Percentiles rank a stretch among this genome's conserved stretches.
Conservation (phyloP, 1,140 invertebrate species). For the Zaprionus camerounensis region DNA sequence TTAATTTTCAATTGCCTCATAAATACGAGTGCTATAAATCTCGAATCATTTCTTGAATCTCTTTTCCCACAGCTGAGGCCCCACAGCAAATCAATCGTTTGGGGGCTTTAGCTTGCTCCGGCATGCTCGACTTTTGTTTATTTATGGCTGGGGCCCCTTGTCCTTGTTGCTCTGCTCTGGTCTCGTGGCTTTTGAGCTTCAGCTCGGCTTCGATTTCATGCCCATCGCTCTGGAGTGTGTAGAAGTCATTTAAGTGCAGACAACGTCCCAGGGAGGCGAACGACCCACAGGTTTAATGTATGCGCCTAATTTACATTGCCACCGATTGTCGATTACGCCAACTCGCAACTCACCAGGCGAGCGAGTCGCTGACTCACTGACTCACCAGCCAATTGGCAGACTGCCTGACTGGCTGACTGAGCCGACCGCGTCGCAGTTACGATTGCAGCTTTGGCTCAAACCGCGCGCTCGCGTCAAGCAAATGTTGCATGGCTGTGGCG, state of each 20-base stretch:
- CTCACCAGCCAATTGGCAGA: no score
- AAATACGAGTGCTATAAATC: constrained; percentile 48
- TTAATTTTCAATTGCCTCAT: constrained; percentile 49
- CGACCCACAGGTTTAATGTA: constrained; percentile 51
- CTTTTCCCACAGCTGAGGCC: constrained; percentile 42
- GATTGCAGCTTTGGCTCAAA: constrained; percentile 65
- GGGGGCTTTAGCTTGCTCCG: background rate
- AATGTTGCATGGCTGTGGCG: constrained; percentile 72
- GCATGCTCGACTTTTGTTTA: constrained; percentile 49
- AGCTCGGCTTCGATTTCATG: constrained; percentile 43
- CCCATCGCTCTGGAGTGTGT: constrained; percentile 30
- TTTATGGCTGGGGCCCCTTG: constrained; percentile 30
- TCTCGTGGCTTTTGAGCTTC: background rate
- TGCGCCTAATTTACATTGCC: constrained; percentile 78
- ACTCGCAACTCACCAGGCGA: constrained; percentile 44
- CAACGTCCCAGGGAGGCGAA: constrained; percentile 48
- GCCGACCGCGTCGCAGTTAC: constrained; percentile 45
- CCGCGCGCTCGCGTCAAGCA: constrained; percentile 50
- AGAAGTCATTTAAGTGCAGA: constrained; percentile 77
- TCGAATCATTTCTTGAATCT: background rate
- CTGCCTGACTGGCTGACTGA: constrained; percentile 18
- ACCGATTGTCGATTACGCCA: constrained; percentile 64
- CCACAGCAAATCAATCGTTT: constrained; percentile 60
- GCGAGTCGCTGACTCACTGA: constrained; percentile 40
- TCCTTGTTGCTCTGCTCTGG: constrained; percentile 6